Evolutionary conservation across 2,113 vertebrate species (phyloP), one percentile per base, ranked within the genome.

Genomic region (Kryptolebias marmoratus): DNA sequence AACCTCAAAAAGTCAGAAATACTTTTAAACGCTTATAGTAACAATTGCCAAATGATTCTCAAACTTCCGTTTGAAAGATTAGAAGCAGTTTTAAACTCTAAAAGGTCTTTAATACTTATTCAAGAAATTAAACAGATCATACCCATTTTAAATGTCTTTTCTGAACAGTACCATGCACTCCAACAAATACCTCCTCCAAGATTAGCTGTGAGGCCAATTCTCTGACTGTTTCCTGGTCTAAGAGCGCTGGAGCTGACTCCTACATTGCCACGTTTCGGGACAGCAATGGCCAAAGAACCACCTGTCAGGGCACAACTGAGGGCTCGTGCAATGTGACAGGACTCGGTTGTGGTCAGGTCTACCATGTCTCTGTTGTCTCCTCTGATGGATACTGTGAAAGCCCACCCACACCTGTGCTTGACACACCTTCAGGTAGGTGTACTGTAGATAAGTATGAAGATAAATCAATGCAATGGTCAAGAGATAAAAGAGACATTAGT

Each of bases 361-460:
- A 94, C 84, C 89, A 85, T 8, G 80, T 86, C 30, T 90, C 60
- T 0, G 84, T 95, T 53, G 79, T 82, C 0, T 91, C 94, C 39
- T 94, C 90, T 0, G 91, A 95, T 67, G 83, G 88, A 16, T 73
- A 84, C 77, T 95, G 94, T 64, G 22, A 82, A 47, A 94, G 94
- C 77, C 83, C 49, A 1, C 28, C 89, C 10, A 88, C 88, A 56
- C 3, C 59, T 10, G 22, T 67, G 16, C 47, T 77, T 4, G 53
- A 80, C 32, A 66, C 82, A 1, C 62, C 86, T 13, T 84, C 93
- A 86, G 92, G 94, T 95, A 84, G 58, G 75, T 63, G 22, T 22
- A 22, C 22, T 22, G 22, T 22, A 22, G 22, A 22, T 22, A 22
- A 22, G 44, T 11, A 31, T 56, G 18, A 31, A 27, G 9, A 42